Conservation (phyloP, 2,888 invertebrate genomes). For the Aradus depressus region DNA sequence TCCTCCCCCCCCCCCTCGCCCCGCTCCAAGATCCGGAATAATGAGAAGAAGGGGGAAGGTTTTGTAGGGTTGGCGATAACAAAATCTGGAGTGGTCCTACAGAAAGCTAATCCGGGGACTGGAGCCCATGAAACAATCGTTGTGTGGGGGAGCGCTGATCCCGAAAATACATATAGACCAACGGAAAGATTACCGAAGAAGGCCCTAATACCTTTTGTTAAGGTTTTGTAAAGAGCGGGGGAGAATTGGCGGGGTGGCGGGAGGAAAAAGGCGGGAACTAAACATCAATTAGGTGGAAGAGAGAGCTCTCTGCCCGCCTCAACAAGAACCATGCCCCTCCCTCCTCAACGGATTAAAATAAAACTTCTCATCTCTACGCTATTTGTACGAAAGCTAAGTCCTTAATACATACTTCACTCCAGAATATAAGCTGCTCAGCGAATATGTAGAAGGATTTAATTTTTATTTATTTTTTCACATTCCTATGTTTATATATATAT, state of each 20-base stretch:
- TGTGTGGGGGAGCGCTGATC: slow-evolving; percentile 25
- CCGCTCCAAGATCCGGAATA: slow-evolving; percentile 3
- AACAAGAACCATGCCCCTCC: no score
- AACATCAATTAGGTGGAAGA: no score
- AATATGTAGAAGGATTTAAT: no score
- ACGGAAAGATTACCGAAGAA: slow-evolving; percentile 23
- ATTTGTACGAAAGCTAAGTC: no score
- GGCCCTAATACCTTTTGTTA: slow-evolving; percentile 30
- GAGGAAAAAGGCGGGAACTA: neutral
- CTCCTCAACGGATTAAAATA: no score
- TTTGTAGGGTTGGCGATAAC: slow-evolving; percentile 12
- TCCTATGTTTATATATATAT: no score
- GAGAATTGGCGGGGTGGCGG: slow-evolving; percentile 7
- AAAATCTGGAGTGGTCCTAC: slow-evolving; percentile 19
- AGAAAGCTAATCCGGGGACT: slow-evolving; percentile 4
- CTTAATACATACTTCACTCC: no score
- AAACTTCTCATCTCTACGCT: no score
- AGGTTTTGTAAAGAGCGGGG: slow-evolving; percentile 20
- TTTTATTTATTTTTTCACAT: no score
- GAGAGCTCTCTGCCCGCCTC: no score
- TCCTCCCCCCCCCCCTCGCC: neutral
- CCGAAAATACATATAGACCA: slow-evolving; percentile 30
- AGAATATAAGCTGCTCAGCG: no score
- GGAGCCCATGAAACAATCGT: slow-evolving; percentile 5
- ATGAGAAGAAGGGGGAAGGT: slow-evolving; percentile 13